Conservation (phyloP, 2,888 invertebrate species). For the Entomobrya proxima region DNA sequence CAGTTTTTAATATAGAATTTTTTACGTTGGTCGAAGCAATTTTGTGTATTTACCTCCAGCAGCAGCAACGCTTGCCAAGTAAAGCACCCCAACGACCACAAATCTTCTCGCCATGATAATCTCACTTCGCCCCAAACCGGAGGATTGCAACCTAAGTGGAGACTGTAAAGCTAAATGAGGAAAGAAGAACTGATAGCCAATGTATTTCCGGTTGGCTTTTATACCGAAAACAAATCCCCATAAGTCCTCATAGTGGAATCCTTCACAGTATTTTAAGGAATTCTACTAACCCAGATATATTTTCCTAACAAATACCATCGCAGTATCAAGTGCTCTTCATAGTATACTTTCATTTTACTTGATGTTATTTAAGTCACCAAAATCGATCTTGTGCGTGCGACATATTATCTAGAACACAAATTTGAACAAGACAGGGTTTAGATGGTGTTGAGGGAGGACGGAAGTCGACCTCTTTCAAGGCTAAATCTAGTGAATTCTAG, state of each 20-base stretch:
- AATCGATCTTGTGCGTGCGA: too few relatives aligned
- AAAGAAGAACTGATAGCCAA: not conserved
- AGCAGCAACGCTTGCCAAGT: conserved; percentile 2
- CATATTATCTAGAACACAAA: too few relatives aligned
- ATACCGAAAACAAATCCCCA: not conserved
- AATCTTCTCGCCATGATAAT: conserved; percentile 20
- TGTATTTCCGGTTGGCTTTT: not conserved
- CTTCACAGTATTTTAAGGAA: not conserved
- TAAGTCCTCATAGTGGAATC: too few relatives aligned
- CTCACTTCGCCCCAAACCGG: conserved; percentile 17
- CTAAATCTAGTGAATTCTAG: not conserved
- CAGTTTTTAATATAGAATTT: too few relatives aligned
- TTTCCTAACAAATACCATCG: too few relatives aligned
- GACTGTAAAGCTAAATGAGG: not conserved
- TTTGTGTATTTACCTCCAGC: conserved; percentile 38
- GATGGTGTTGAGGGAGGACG: too few relatives aligned
- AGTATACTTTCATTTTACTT: too few relatives aligned
- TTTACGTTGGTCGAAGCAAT: not conserved
- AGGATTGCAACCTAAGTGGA: not conserved
- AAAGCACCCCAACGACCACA: not conserved
- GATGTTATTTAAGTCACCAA: too few relatives aligned
- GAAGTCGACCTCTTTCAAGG: too few relatives aligned
- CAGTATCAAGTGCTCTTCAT: too few relatives aligned
- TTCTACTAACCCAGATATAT: not conserved
- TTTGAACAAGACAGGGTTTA: too few relatives aligned